Evolutionary conservation across 2,113 vertebrate genomes (phyloP), one percentile per base, ranked within the genome.

Genomic region (Probosciger aterrimus): DNA sequence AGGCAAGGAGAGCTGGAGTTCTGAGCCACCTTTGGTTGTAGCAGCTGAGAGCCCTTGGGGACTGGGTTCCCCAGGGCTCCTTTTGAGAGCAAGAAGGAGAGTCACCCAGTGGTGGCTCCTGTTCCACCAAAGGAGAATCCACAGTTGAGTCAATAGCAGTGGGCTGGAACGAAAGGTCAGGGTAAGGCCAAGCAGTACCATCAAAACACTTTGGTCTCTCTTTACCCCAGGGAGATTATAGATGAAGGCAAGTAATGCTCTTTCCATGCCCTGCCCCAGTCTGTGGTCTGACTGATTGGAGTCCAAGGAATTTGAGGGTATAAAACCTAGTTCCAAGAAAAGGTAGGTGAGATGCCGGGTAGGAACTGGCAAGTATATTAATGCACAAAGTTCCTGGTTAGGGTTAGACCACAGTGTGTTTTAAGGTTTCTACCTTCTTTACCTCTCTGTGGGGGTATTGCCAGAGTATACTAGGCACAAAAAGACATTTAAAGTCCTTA

Each of bases 201-300:
- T 52, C 57, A 71, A 82, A 88, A 71, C 10, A 8, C 41, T 46
- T 80, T 0, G 3, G 33, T 53, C 50, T 82, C 60, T 53, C 24
- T 82, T 28, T 90, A 78, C 81, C 35, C 49, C 1, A 1, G 74
- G 46, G 39, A 93, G 31, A 23, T 88, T 27, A 7, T 27, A 86
- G 62, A 57, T 14, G 65, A 69, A 16, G 59, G 71, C 18, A 1
- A 68, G 53, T 35, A 64, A 41, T 70, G 53, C 31, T 79, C n/a
- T 59, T 87, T 64, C 76, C 10, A 0, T 41, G 63, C 80, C 80
- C 35, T 93, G 47, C 82, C 50, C 68, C 27, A 1, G 15, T 46
- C 86, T 91, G 70, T 73, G 86, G 67, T 47, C 71, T 89, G 67
- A 64, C 65, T 96, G 90, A 93, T 52, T 55, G 52, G 46, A 39